A percentile compares a stretch with the other conserved stretches of the same genome.
phyloP scores from a whole-genome alignment of 2,113 vertebrate species.

The Serilophus lunatus region DNA sequence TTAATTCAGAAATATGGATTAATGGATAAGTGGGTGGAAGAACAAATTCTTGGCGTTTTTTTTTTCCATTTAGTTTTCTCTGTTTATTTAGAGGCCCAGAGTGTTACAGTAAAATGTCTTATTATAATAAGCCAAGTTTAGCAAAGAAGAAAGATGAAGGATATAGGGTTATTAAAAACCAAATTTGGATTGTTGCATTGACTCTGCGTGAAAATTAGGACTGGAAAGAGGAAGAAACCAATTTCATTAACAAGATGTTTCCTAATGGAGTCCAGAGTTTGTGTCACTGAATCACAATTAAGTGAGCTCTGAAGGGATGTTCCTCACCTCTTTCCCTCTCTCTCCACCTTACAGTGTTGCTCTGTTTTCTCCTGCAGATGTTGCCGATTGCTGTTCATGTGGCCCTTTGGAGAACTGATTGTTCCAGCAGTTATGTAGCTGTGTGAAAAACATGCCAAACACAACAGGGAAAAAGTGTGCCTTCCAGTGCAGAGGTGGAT shows the following conservation, averaged over 20 bases:
- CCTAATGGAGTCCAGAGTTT: not conserved
- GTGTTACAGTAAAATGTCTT: not conserved
- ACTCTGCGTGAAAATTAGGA: not conserved
- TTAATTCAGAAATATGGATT: not conserved
- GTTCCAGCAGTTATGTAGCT: not conserved
- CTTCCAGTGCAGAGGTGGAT: not conserved
- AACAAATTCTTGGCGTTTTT: not conserved
- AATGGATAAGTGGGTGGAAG: not conserved
- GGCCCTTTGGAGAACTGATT: not conserved
- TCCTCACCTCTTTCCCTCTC: not conserved
- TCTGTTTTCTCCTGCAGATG: not conserved
- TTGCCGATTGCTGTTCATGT: not conserved
- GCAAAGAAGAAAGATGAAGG: not conserved
- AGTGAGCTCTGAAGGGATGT: not conserved
- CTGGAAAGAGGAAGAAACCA: not conserved
- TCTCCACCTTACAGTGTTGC: rapidly evolving
- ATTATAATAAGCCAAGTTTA: not conserved
- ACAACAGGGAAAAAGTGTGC: not conserved
- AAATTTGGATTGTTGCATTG: not conserved
- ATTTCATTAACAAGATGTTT: not conserved
- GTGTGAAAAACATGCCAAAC: not conserved
- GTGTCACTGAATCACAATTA: not conserved
- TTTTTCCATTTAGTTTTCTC: not conserved
- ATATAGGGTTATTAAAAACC: not conserved
- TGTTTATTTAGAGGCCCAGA: not conserved